A percentile compares a stretch with the other conserved stretches of the same genome.
phyloP scores from a whole-genome alignment of 2,113 vertebrate species.

The Nicator chloris region DNA sequence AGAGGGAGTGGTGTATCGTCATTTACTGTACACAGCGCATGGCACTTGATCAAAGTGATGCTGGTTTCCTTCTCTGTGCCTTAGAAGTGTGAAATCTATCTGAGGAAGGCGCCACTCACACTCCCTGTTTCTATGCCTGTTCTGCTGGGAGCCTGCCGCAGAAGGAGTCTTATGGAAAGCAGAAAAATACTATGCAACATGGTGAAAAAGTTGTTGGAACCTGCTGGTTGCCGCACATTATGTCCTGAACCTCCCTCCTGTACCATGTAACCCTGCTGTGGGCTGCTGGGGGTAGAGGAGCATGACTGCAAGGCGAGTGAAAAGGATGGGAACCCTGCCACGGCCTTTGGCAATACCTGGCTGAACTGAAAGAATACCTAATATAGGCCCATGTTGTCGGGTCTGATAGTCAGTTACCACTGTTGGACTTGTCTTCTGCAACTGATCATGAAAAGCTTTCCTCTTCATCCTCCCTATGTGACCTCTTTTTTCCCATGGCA shows the following conservation, averaged over 20 bases:
- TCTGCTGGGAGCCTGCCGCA: constrained; percentile 9
- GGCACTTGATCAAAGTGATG: background rate
- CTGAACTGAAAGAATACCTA: background rate
- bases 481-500: background rate
- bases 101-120: background rate
- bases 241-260: background rate
- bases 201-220: background rate
- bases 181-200: background rate
- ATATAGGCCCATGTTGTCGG: background rate
- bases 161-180: background rate
- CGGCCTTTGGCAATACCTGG: background rate
- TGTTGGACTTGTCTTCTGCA: background rate
- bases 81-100: constrained; percentile 32
- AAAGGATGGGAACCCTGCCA: background rate
- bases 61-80: constrained; percentile 6
- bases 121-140: background rate
- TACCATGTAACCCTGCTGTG: background rate
- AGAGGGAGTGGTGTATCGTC: background rate
- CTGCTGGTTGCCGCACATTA: background rate
- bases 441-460: background rate
- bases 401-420: background rate
- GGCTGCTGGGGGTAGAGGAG: background rate
- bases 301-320: background rate
- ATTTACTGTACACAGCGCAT: background rate
- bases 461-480: background rate